Base-by-base conservation (phyloP, 2,888 invertebrate species). In the Hirtodrosophila trivittata region DNA sequence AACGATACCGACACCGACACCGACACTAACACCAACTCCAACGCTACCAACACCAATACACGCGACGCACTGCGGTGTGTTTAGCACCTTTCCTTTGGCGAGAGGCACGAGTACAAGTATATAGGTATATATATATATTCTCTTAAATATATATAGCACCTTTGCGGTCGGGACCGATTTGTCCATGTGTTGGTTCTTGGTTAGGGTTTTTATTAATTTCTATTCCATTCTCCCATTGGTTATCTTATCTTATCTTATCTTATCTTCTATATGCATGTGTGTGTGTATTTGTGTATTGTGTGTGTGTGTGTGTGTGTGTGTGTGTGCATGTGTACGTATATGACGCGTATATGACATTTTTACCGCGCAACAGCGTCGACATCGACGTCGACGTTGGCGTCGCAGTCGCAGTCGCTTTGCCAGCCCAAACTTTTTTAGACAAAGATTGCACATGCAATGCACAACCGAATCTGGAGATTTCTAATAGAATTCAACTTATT, bases 361-460 rank as follows among this genome's bases (percentile, higher is more conserved):
- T 3, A 66, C 47, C 77, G 77, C 77, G 74, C 77, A 74, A 70
- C 55, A 63, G 32, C 47, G 37, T 28, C 55, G 42, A 51, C 50
- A 13, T 12, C 57, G 45, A 35, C 38, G 30, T 12, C 51, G 39
- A 4, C 10, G 32, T 14, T 32, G 28, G 5, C 13, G 16, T 25
- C 13, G n/a, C n/a, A n/a, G n/a, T n/a, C n/a, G n/a, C n/a, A n/a
- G n/a, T n/a, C n/a, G n/a, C n/a, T n/a, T n/a, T n/a, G 52, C 18
- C 26, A 47, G 70, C 80, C 18, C 3, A 87, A 88, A 89, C 88
- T 87, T 86, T 78, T 65, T 78, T 76, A 86, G 86, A 82, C 82
- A 89, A 87, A 84, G 87, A 88, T 89, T 89, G 89, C 87, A 87
- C 89, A 85, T 88, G 87, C 86, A 87, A 16, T 26, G 13, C 43